Conservation (phyloP, 2,797 vertebrate genomes). For the Galagoides demidoff region DNA sequence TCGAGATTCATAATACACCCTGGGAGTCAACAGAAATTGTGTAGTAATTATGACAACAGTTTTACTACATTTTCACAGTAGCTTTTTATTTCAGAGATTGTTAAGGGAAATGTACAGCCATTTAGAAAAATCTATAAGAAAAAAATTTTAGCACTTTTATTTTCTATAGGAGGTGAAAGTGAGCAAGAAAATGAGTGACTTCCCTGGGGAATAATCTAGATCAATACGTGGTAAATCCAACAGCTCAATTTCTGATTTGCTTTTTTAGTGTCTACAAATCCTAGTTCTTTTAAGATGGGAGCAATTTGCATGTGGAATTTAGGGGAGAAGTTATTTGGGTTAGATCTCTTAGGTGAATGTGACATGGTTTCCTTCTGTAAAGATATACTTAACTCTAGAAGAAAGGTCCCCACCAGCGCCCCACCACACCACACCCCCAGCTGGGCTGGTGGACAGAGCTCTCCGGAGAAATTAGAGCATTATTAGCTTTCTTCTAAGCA, state of each 20-base stretch:
- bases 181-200: conserved; percentile 55
- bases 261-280: conserved; percentile 74
- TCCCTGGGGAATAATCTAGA: conserved; percentile 52
- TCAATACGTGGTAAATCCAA: conserved; percentile 64
- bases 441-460: not conserved
- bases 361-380: conserved; percentile 37
- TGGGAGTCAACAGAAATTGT: conserved; percentile 67
- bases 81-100: conserved; percentile 66
- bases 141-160: conserved; percentile 50
- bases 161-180: conserved; percentile 59
- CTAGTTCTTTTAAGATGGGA: conserved; percentile 62
- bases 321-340: conserved; percentile 47
- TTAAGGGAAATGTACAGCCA: conserved; percentile 45
- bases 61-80: conserved; percentile 64
- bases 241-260: conserved; percentile 73
- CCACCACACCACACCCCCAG: accelerated
- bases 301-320: conserved; percentile 71
- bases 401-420: not conserved
- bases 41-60: conserved; percentile 56
- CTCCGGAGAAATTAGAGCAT: conserved; percentile 32
- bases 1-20: conserved; percentile 74
- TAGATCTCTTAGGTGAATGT: conserved; percentile 24
- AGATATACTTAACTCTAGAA: conserved; percentile 1
- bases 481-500: conserved; percentile 7
- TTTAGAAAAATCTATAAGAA: conserved; percentile 57